These are phyloP conservation scores for Emydura subglobosa DNA, from an alignment of 2,113 vertebrate genomes.

Conservation along the genomic window DNA sequence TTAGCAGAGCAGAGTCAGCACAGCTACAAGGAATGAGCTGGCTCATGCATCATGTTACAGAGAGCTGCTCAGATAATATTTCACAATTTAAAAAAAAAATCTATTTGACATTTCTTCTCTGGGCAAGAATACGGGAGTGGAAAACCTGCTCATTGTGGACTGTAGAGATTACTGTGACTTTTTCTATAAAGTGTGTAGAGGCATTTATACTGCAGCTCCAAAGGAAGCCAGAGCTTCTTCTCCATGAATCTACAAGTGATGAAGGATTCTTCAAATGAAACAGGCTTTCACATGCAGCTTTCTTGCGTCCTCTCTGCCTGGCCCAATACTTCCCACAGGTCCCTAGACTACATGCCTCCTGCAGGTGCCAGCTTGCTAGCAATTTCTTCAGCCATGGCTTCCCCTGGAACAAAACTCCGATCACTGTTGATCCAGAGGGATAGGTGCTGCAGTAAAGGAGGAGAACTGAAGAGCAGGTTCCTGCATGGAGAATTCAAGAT, in stretches of 20 bases:
- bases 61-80: not conserved
- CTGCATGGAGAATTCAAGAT: not conserved
- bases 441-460: not conserved
- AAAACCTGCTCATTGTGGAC: not conserved
- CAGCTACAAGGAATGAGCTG: not conserved
- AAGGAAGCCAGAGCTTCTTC: not conserved
- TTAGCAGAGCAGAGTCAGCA: not conserved
- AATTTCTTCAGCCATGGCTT: not conserved
- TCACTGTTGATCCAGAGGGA: fast-evolving
- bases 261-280: not conserved
- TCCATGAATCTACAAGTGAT: not conserved
- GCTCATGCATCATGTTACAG: not conserved
- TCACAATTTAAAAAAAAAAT: not conserved
- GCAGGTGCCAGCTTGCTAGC: not conserved
- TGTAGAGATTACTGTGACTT: not conserved
- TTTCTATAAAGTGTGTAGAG: not conserved
- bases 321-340: fast-evolving
- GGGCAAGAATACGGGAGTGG: not conserved
- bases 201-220: not conserved
- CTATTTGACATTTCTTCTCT: fast-evolving
- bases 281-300: fast-evolving
- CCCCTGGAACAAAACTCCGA: not conserved
- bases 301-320: not conserved
- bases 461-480: not conserved
- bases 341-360: not conserved